phyloP scores from a whole-genome alignment of 1,140 invertebrate species.

The Lepidurus packardi region DNA sequence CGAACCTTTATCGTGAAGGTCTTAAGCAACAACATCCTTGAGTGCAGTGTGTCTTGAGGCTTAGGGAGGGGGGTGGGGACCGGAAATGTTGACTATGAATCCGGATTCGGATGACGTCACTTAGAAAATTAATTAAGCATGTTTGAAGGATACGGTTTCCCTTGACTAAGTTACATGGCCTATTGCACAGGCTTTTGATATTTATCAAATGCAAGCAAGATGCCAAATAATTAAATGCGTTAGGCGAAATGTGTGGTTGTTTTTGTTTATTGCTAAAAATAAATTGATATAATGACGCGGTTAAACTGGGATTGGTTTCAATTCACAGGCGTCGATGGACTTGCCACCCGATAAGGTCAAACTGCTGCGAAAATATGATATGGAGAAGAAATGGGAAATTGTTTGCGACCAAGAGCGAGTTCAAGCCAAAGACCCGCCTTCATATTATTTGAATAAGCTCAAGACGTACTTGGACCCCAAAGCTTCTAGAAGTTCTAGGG shows the following conservation, averaged over 20 bases:
- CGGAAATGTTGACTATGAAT: not conserved
- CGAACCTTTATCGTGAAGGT: not conserved
- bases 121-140: not conserved
- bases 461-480: conserved; percentile 92
- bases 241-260: too few species aligned
- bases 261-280: too few species aligned
- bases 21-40: conserved; percentile 1
- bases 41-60: not conserved
- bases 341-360: conserved; percentile 98
- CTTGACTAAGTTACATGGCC: not conserved
- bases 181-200: too few species aligned
- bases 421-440: conserved; percentile 91
- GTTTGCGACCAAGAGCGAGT: conserved; percentile 99
- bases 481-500: conserved; percentile 86
- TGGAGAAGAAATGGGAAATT: conserved; percentile 99
- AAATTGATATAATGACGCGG: not conserved
- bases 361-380: conserved; percentile 90
- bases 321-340: conserved; percentile 87
- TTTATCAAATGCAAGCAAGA: too few species aligned
- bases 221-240: too few species aligned
- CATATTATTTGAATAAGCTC: conserved; percentile 88
- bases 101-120: not conserved
- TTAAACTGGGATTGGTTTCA: not conserved
- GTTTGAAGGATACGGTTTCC: not conserved
- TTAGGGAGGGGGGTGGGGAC: not conserved